Base-by-base conservation (phyloP, 1,140 invertebrate genomes). In the Pseudobourletiella spinata region DNA sequence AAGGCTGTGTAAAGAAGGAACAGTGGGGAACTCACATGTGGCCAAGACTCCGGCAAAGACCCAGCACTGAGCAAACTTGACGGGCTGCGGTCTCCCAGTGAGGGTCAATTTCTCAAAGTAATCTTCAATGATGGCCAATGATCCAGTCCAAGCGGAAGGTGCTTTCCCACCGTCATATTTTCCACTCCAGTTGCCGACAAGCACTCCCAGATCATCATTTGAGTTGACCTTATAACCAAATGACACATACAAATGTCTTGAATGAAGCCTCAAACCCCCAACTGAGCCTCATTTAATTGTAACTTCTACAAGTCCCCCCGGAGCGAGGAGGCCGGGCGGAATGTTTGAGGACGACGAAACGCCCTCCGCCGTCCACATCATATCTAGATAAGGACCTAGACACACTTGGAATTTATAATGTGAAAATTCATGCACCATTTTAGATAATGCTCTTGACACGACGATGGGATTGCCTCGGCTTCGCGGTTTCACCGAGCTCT, bases 21-120 rank as follows among this genome's bases (percentile, higher is more conserved):
- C n/a, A n/a, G n/a, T n/a, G n/a, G n/a, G 32, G 32, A n/a, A n/a
- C 18, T 76, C 73, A 79, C 86, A 78, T 68, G 84, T 83, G 29
- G 82, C 86, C 11, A 82, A 76, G 15, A 88, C 79, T 18, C 84
- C 86, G 44, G 85, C 81, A 70, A 87, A 88, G 0, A 88, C 85
- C 85, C 85, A 89, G 72, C 86, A 89, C 71, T 88, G 86, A 1
- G 85, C 86, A 71, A 84, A 89, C 24, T 80, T 80, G 15, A 88
- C 86, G 8, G 82, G 76, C 60, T 76, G 71, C 6, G 50, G 50
- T 4, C 50, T 24, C 8, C 50, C 50, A 15, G 11, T 26, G 3
- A 28, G 14, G 25, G 22, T 54, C 70, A 80, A 76, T 0, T 77
- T 81, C 57, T 79, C 77, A 51, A 83, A 74, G 72, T 79, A 86